These are phyloP conservation scores for Ambastaia sidthimunki DNA, from an alignment of 2,797 vertebrate genomes.

Conservation along the genomic window DNA sequence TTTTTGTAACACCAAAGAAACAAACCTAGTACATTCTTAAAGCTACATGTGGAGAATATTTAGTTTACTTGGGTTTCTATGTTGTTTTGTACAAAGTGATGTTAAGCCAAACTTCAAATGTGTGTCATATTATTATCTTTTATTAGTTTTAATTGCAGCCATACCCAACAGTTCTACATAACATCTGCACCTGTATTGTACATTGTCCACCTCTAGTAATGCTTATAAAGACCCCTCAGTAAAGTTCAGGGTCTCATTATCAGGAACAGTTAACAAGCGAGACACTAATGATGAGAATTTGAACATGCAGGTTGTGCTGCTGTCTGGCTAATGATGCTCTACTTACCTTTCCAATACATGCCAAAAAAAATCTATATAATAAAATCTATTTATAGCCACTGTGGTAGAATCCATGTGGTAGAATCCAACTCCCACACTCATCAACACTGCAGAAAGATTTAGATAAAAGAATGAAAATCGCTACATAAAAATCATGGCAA, in stretches of 20 bases:
- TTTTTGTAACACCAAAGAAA: neutral
- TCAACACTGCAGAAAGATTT: no score
- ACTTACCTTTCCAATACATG: constrained; percentile 3
- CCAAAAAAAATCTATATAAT: no score
- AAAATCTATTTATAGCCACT: neutral
- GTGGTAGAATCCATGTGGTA: no score
- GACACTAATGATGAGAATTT: neutral
- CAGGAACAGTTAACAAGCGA: neutral
- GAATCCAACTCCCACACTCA: no score
- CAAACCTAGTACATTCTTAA: neutral
- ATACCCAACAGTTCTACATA: neutral
- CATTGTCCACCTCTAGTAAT: neutral
- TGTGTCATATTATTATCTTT: neutral
- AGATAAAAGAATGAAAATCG: no score
- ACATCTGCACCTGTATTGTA: neutral
- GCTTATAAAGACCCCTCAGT: neutral
- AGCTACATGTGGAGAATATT: neutral
- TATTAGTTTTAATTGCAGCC: neutral
- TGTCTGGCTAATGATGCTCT: constrained; percentile 12
- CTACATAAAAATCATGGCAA: no score
- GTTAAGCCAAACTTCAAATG: neutral
- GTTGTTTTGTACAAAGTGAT: neutral
- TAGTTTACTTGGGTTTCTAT: neutral
- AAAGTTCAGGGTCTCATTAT: constrained; percentile 1
- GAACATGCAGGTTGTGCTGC: neutral